Base-by-base conservation (phyloP, 2,113 vertebrate genomes). In the Tragelaphus strepsiceros region DNA sequence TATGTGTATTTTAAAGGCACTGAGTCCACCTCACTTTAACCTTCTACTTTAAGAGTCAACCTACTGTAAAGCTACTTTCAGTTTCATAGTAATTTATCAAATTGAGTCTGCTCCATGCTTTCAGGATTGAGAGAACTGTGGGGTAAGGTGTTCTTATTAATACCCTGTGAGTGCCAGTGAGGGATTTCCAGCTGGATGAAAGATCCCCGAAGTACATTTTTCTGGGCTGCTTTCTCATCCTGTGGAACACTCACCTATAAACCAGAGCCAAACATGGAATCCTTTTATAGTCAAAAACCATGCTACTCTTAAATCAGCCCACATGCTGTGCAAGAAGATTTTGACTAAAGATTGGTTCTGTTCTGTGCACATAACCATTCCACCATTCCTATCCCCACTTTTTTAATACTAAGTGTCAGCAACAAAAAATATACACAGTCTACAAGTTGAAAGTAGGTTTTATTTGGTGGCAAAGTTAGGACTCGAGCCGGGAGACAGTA, bases 1-100 rank as follows among this genome's bases (percentile, higher is more conserved):
- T 96, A 96, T 96, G 92, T 77, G 16, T 71, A 43, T 96, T 90
- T 95, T 94, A 92, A 96, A 96, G 74, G 64, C 80, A 80, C 54
- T 39, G 95, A 88, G 67, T 88, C n/a, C 54, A 85, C 87, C 62
- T 95, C 84, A 58, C 59, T 95, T 81, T 90, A 94, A 98, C 78
- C 35, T 54, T 95, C 64, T 85, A 32, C 80, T 93, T 81, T 92
- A 39, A 35, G 32, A 74, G 87, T 93, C 90, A 96, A 39, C 80
- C 80, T 96, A 77, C 81, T 96, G 26, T 87, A 97, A 93, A 97
- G 77, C 67, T 64, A 84, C 91, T 88, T 96, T 95, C 19, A 81
- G 26, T 87, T 97, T 92, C 89, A 32, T 64, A 92, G 83, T 19
- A 56, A 92, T 88, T 85, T 56, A 62, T 94, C 78, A 86, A 77